Evolutionary conservation across 2,888 invertebrate genomes (phyloP), one percentile per base, ranked within the genome.

Genomic region (Electrophaes corylata): DNA sequence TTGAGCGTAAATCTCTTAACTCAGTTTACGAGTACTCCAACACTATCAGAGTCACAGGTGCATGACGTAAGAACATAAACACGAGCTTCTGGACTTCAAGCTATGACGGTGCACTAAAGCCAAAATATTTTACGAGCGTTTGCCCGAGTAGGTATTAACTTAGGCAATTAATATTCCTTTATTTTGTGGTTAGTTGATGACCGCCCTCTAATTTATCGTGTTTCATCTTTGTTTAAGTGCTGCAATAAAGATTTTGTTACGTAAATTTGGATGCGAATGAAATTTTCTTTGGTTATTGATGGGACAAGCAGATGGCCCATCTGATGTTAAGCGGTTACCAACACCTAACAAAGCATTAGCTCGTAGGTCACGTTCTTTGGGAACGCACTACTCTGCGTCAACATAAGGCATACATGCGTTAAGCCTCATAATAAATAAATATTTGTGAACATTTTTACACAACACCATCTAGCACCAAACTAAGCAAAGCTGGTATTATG

Each of bases 171-270:
- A 51, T 60, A 56, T 39, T 51, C 51, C 55, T 60, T 60, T 60
- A 60, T 60, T 55, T 60, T 37, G 60, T 44, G 23, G 41, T 51
- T 60, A 55, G 55, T 60, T 60, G 60, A 60, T 60, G 51, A 60
- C 60, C 47, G 52, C 47, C 55, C 47, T 39, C 23, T 60, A 45
- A 55, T 55, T 60, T 55, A 60, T 60, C 41, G 46, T 16, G 43
- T 47, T 47, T 47, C 44, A 55, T 60, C 51, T 51, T 50, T 50
- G 46, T 54, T 54, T 60, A 55, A 60, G 46, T 56, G 35, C 51
- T 8, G 23, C 39, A 54, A 59, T 59, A 59, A 59, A 55, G 50
- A 52, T 56, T 55, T 41, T 52, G 55, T 60, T 56, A 51, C 60
- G 43, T 51, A 43, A 39, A 51, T 58, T 45, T 2, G 10, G 1